A percentile compares a stretch with the other conserved stretches of the same genome.
Conservation (phyloP, 2,888 invertebrate species). For the Ornithoptera alexandrae region DNA sequence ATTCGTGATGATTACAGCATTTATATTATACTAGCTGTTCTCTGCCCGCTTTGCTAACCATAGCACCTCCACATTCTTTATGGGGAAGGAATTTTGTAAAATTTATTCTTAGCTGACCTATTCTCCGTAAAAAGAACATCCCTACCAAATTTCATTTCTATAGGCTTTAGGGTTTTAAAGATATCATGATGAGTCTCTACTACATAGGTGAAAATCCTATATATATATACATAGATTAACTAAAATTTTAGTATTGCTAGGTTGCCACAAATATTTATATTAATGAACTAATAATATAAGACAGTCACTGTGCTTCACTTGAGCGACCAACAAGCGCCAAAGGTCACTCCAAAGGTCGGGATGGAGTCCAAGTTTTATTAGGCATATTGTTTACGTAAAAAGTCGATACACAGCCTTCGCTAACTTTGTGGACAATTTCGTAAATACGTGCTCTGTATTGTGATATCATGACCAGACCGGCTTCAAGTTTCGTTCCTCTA, state of each 20-base stretch:
- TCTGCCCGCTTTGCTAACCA: too few relatives aligned
- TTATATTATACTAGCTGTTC: background rate
- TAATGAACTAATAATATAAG: background rate
- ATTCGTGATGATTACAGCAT: background rate
- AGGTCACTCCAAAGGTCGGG: conserved; percentile 29
- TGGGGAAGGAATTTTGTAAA: too few relatives aligned
- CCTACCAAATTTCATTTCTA: too few relatives aligned
- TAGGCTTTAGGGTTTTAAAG: too few relatives aligned
- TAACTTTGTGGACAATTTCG: conserved; percentile 21
- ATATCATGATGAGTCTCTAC: too few relatives aligned
- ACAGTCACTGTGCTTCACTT: conserved; percentile 21
- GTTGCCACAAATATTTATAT: too few relatives aligned
- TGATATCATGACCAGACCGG: conserved; percentile 20
- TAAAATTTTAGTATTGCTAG: background rate
- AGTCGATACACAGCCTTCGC: conserved; percentile 23
- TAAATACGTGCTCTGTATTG: conserved; percentile 21
- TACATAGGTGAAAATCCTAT: too few relatives aligned
- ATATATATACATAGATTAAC: background rate
- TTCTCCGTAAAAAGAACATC: too few relatives aligned
- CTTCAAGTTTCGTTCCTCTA: conserved; percentile 27
- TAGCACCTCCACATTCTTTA: too few relatives aligned
- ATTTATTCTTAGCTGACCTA: too few relatives aligned
- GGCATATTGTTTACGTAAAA: conserved; percentile 23
- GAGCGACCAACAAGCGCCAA: conserved; percentile 23
- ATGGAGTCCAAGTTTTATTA: conserved; percentile 22